Base-by-base conservation (phyloP, 1,140 invertebrate species). In the Oncopeltus fasciatus region DNA sequence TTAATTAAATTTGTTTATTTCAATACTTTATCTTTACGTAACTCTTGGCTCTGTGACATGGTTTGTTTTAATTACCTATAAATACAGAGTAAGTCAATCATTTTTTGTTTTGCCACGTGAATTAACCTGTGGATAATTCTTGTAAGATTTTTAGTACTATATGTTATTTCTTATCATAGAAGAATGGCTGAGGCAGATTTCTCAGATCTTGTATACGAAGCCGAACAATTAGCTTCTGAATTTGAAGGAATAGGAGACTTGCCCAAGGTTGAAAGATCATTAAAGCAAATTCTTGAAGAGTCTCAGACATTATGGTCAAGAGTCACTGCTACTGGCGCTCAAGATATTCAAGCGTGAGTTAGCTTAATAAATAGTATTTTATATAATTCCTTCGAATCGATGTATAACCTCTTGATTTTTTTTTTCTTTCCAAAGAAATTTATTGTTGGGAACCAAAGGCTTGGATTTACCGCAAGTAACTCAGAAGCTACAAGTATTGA, bases 291-390 rank as follows among this genome's bases (percentile, higher is more conserved):
- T 29, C 76, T 92, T 29, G 90, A 96, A 74, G 91, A 90, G 31
- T 92, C 92, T 0, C 86, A 92, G 68, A 88, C 94, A 72, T 73
- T 97, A 9, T 91, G 91, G 78, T 83, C 87, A 1, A 80, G 87
- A 71, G 85, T 92, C 21, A 87, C 88, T 18, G 61, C 62, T 47
- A 87, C 85, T 59, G 84, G 86, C 33, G 82, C 86, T 27, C 88
- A 90, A 67, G 91, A 95, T 75, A 87, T 92, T 65, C 90, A 95
- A 78, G 93, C 92, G 91, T 95, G 82, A 83, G 85, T 77, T n/a
- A n/a, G 20, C 43, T 61, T 43, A 61, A 20, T 31, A 18, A n/a
- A n/a, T n/a, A n/a, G n/a, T n/a, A n/a, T n/a, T n/a, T n/a, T n/a
- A n/a, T n/a, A n/a, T n/a, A n/a, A n/a, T n/a, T n/a, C n/a, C n/a